These are phyloP conservation scores for Agriotes lineatus DNA, from an alignment of 2,888 invertebrate species.

Conservation along the genomic window DNA sequence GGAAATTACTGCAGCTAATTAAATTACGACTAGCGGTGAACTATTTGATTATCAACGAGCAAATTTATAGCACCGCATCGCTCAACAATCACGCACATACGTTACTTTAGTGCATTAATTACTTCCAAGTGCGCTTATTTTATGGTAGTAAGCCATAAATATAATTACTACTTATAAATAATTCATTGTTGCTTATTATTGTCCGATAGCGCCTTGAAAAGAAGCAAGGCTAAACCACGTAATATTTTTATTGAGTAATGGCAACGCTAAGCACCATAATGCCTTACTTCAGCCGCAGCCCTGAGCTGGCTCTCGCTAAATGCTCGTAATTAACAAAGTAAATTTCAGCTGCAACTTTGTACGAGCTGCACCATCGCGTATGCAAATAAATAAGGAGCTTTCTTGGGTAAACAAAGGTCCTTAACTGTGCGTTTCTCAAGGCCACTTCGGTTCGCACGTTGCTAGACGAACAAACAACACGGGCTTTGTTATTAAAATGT, in stretches of 20 bases:
- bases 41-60: constrained; percentile 24
- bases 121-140: constrained; percentile 27
- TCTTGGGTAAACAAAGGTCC: background rate
- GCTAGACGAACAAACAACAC: background rate
- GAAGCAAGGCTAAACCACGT: constrained; percentile 30
- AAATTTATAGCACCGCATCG: constrained; percentile 25
- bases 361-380: background rate
- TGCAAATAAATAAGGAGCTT: background rate
- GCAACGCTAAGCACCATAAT: background rate
- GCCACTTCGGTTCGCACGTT: background rate
- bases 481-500: no score
- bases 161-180: constrained; percentile 39
- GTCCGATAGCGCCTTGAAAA: constrained; percentile 37
- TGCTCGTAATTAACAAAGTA: background rate
- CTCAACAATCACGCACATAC: constrained; percentile 28
- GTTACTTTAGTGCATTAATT: constrained; percentile 32
- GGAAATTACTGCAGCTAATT: constrained; percentile 6
- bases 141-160: constrained; percentile 37
- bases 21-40: constrained; percentile 36
- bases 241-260: constrained; percentile 20
- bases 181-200: constrained; percentile 38
- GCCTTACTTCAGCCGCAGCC: background rate
- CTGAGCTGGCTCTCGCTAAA: background rate
- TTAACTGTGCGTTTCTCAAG: background rate
- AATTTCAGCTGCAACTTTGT: background rate